Percentiles rank a stretch among this genome's conserved stretches.
These are phyloP conservation scores for Zaprionus capensis DNA, from an alignment of 1,140 invertebrate genomes.

Conservation along the genomic window DNA sequence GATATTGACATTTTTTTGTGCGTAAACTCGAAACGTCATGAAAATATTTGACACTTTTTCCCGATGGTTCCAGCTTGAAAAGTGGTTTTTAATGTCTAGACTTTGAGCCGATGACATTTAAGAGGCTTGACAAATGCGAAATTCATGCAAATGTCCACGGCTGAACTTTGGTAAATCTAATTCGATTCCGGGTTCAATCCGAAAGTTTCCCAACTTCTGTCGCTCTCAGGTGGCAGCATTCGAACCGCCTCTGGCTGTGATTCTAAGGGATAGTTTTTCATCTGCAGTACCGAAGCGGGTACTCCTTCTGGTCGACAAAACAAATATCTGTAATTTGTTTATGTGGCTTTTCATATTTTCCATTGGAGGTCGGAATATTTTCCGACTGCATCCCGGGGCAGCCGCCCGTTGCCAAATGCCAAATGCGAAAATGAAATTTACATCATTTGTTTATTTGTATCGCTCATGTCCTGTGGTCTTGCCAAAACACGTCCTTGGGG, in stretches of 20 bases:
- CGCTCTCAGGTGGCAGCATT: slow-evolving; percentile 33
- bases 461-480: slow-evolving; percentile 70
- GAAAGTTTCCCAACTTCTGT: slow-evolving; percentile 13
- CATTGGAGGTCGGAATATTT: slow-evolving; percentile 27
- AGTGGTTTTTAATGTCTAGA: slow-evolving; percentile 77
- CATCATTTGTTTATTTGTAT: slow-evolving; percentile 83
- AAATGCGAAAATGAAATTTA: slow-evolving; percentile 76
- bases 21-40: slow-evolving; percentile 32
- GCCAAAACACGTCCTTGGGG: slow-evolving; percentile 57
- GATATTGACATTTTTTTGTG: slow-evolving; percentile 73
- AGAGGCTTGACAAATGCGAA: slow-evolving; percentile 74
- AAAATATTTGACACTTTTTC: slow-evolving; percentile 69
- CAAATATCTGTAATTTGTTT: slow-evolving; percentile 72
- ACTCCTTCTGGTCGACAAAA: slow-evolving; percentile 37
- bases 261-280: slow-evolving; percentile 53
- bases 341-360: slow-evolving; percentile 72
- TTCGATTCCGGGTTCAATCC: slow-evolving; percentile 47
- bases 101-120: slow-evolving; percentile 60
- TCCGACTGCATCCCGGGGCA: background rate
- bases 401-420: slow-evolving; percentile 35
- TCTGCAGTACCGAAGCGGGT: background rate
- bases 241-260: background rate
- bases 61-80: slow-evolving; percentile 45
- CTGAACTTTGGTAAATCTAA: slow-evolving; percentile 72
- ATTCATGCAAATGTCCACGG: slow-evolving; percentile 67